phyloP scores from a whole-genome alignment of 2,888 invertebrate genomes.

The Pediacus dermestoides region DNA sequence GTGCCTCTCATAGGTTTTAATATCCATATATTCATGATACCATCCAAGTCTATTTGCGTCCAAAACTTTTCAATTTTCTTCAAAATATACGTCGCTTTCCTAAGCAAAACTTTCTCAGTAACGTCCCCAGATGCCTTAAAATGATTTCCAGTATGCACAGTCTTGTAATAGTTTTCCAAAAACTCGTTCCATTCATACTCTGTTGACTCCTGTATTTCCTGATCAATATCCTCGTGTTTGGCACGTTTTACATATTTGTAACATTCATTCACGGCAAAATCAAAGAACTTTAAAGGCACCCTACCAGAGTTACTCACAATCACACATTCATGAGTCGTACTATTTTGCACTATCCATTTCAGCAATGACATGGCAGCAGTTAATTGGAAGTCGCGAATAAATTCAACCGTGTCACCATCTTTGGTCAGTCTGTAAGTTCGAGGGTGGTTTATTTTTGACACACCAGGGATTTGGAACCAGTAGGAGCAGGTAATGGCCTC shows the following conservation, averaged over 20 bases:
- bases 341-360: slow-evolving; percentile 56
- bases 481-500: slow-evolving; percentile 58
- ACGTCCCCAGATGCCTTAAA: slow-evolving; percentile 48
- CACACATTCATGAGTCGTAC: slow-evolving; percentile 34
- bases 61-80: slow-evolving; percentile 58
- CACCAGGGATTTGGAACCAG: slow-evolving; percentile 60
- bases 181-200: slow-evolving; percentile 67
- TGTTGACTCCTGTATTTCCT: slow-evolving; percentile 41
- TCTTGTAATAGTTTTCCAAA: slow-evolving; percentile 62
- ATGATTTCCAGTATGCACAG: slow-evolving; percentile 57
- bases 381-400: slow-evolving; percentile 69
- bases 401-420: slow-evolving; percentile 56
- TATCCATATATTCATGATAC: slow-evolving; percentile 83
- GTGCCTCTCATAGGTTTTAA: slow-evolving; percentile 82
- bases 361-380: slow-evolving; percentile 76
- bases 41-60: slow-evolving; percentile 69
- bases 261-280: slow-evolving; percentile 70
- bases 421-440: slow-evolving; percentile 65
- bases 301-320: slow-evolving; percentile 55
- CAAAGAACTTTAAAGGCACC: slow-evolving; percentile 56
- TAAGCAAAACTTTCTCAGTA: slow-evolving; percentile 30
- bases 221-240: slow-evolving; percentile 63
- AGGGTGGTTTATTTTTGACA: slow-evolving; percentile 67
- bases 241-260: slow-evolving; percentile 59
- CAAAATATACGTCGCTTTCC: slow-evolving; percentile 56